Evolutionary conservation across 2,888 invertebrate genomes (phyloP), one percentile per base, ranked within the genome.

Genomic region (Mellilla xanthometata): DNA sequence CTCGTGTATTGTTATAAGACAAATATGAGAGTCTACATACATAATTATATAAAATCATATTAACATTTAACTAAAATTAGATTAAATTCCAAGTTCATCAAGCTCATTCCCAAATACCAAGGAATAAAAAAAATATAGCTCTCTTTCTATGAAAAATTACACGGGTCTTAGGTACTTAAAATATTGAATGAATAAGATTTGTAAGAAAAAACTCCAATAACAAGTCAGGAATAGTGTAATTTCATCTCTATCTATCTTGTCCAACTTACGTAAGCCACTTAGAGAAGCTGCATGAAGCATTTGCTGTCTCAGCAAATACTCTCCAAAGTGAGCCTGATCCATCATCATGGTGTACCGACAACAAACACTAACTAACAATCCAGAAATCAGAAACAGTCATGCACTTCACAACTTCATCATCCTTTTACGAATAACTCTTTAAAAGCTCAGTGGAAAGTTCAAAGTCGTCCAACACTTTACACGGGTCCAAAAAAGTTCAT

Each of bases 261-360:
- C n/a, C n/a, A 1, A 36, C 89, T 86, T 72, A 89, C 89, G 89
- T 29, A 88, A 62, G 39, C 88, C 80, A 46, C 84, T 86, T 2
- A 89, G 71, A 5, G 87, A 86, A 8, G 86, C 89, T 10, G 88
- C 89, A 41, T 89, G 89, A 58, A 89, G 57, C 88, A 89, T 89
- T 72, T 89, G 89, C 65, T 89, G 89, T 60, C 89, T 79, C 69
- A 89, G 72, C 71, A 89, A 70, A 63, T 88, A 89, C 68, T 89
- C 89, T 46, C 87, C 85, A 45, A 89, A 84, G 57, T 88, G 88
- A 10, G 86, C 82, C 67, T 89, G 89, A 72, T 88, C 88, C 89
- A 89, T 89, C 89, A 89, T 89, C 87, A 87, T 89, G 45, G 50
- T 79, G 62, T 3, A 46, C 32, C 35, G 57, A 52, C 33, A 60